Evolutionary conservation across 2,797 vertebrate species (phyloP).

Genomic region (Alcedo quadribrachys): DNA sequence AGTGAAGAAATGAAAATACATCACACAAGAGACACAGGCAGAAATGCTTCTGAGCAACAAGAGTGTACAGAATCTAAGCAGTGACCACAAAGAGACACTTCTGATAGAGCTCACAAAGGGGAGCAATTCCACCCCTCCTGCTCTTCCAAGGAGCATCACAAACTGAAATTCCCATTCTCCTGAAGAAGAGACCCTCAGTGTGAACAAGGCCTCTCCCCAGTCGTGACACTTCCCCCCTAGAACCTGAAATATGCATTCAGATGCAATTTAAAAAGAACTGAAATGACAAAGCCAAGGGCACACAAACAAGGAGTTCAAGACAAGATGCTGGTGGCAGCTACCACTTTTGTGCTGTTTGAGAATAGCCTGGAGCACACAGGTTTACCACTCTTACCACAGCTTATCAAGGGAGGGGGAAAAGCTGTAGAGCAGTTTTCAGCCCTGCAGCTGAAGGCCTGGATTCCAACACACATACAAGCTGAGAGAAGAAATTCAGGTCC

Average conservation of each 20-base stretch:
- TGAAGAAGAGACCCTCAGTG: background rate
- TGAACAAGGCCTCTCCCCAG: background rate
- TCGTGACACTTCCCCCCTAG: background rate
- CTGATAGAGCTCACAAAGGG: background rate
- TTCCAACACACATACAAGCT: background rate
- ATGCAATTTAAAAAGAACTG: background rate
- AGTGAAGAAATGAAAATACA: background rate
- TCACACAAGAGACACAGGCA: background rate
- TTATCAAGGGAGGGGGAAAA: background rate
- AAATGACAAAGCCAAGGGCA: background rate
- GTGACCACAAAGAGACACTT: background rate
- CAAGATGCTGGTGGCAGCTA: background rate
- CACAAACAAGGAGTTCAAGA: background rate
- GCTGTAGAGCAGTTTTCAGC: background rate
- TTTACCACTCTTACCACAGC: background rate
- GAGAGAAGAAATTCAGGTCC: background rate
- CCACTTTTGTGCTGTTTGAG: background rate
- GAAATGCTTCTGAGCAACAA: background rate
- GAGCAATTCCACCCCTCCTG: background rate
- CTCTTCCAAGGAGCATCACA: background rate
- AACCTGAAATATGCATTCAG: background rate
- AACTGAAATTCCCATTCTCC: background rate
- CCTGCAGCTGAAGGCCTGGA: background rate
- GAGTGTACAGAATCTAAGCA: background rate
- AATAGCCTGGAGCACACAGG: background rate